Conservation (phyloP, 2,888 invertebrate genomes). For the Drosophila prostipennis region DNA sequence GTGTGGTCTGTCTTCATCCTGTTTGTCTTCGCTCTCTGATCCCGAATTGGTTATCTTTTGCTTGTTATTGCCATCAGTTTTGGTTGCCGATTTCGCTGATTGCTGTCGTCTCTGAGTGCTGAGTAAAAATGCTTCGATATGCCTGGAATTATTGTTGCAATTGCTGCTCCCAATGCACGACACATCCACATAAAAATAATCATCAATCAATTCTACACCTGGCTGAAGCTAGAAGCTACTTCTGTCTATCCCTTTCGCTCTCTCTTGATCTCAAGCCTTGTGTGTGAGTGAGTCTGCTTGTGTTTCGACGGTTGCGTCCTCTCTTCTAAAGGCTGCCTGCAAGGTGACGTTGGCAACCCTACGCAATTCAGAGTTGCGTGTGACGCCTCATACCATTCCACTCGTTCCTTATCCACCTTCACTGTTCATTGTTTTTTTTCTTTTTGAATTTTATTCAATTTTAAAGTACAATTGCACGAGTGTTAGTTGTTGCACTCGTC, state of each 20-base stretch:
- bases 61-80: slow-evolving; percentile 63
- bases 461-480: slow-evolving; percentile 74
- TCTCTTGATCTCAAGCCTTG: slow-evolving; percentile 8
- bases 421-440: slow-evolving; percentile 15
- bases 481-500: slow-evolving; percentile 36
- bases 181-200: slow-evolving; percentile 23
- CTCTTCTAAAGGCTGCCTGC: slow-evolving; percentile 19
- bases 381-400: slow-evolving; percentile 20
- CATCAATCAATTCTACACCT: slow-evolving; percentile 13
- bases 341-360: slow-evolving; percentile 24
- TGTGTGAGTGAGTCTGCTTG: slow-evolving; percentile 31
- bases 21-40: slow-evolving; percentile 33
- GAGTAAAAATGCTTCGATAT: slow-evolving; percentile 74
- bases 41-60: slow-evolving; percentile 32
- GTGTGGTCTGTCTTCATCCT: slow-evolving; percentile 24
- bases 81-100: slow-evolving; percentile 59
- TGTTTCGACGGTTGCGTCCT: slow-evolving; percentile 21
- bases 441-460: slow-evolving; percentile 75
- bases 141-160: slow-evolving; percentile 77
- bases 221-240: not conserved
- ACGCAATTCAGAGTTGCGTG: slow-evolving; percentile 7
- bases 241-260: slow-evolving; percentile 3
- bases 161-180: slow-evolving; percentile 64
- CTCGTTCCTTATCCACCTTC: slow-evolving; percentile 13
- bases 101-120: slow-evolving; percentile 61